Conservation (phyloP, 2,888 invertebrate genomes). For the Drosophila trichaetosa region DNA sequence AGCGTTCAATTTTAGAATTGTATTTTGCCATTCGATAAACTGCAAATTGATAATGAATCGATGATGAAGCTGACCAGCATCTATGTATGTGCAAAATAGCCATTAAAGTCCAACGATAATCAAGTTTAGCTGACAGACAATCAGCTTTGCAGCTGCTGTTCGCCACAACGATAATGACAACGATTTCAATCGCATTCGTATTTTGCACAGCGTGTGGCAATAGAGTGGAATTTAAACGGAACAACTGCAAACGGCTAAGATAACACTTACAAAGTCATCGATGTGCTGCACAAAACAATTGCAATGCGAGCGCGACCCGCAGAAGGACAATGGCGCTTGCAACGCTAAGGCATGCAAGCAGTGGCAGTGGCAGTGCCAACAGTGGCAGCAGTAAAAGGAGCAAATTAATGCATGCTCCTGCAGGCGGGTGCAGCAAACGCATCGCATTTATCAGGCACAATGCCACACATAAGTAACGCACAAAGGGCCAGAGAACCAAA, state of each 20-base stretch:
- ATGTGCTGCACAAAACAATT: conserved; percentile 68
- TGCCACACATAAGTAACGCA: conserved; percentile 66
- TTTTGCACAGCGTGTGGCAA: conserved; percentile 38
- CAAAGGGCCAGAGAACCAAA: conserved; percentile 45
- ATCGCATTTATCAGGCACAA: conserved; percentile 62
- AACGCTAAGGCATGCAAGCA: not conserved
- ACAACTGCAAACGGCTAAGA: conserved; percentile 50
- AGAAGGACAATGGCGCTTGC: conserved; percentile 22
- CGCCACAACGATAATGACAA: not conserved
- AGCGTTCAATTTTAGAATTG: conserved; percentile 15
- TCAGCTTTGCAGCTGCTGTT: conserved; percentile 1
- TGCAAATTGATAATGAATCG: conserved; percentile 45
- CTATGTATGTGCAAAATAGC: not conserved
- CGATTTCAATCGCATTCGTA: conserved; percentile 68
- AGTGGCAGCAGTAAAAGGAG: conserved; percentile 8
- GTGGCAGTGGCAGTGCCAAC: conserved; percentile 3
- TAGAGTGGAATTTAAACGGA: conserved; percentile 59
- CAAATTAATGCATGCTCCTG: conserved; percentile 69
- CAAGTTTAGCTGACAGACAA: conserved; percentile 20
- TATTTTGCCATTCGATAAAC: conserved; percentile 34
- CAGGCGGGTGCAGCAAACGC: conserved; percentile 44
- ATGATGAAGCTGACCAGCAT: conserved; percentile 6
- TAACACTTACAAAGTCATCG: conserved; percentile 66
- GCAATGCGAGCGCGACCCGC: conserved; percentile 44
- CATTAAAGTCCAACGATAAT: conserved; percentile 29